A percentile compares a stretch with the other conserved stretches of the same genome.
These are phyloP conservation scores for Tachysurus vachellii DNA, from an alignment of 2,113 vertebrate genomes.

Conservation along the genomic window DNA sequence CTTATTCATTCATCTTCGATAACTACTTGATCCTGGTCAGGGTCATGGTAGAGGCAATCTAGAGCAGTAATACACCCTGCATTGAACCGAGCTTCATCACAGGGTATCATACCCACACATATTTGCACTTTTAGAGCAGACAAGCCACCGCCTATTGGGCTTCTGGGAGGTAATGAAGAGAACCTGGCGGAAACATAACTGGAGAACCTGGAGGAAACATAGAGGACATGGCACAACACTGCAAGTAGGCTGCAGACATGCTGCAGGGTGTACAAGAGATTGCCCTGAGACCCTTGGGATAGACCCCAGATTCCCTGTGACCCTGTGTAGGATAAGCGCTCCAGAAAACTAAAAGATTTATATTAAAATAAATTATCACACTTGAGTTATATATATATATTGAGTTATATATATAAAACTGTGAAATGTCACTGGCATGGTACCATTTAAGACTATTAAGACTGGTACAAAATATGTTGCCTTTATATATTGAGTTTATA, in stretches of 20 bases:
- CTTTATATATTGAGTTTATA: background rate
- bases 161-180: background rate
- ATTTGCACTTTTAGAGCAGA: background rate
- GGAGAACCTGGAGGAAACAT: background rate
- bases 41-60: background rate
- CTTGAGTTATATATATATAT: background rate
- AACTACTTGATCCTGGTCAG: background rate
- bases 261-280: conserved; percentile 94
- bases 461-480: background rate
- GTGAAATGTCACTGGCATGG: too few species aligned
- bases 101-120: background rate
- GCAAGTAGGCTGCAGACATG: too few species aligned
- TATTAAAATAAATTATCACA: background rate
- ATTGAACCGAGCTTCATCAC: background rate
- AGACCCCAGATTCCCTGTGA: too few species aligned
- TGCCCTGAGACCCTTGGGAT: too few species aligned
- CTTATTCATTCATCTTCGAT: background rate
- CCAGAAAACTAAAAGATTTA: too few species aligned
- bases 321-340: too few species aligned
- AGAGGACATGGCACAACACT: too few species aligned
- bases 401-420: background rate
- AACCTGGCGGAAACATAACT: background rate
- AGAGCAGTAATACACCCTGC: background rate
- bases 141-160: background rate
- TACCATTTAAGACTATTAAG: too few species aligned